Base-by-base conservation (phyloP, 2,888 invertebrate genomes). In the Habroteleia sp. region DNA sequence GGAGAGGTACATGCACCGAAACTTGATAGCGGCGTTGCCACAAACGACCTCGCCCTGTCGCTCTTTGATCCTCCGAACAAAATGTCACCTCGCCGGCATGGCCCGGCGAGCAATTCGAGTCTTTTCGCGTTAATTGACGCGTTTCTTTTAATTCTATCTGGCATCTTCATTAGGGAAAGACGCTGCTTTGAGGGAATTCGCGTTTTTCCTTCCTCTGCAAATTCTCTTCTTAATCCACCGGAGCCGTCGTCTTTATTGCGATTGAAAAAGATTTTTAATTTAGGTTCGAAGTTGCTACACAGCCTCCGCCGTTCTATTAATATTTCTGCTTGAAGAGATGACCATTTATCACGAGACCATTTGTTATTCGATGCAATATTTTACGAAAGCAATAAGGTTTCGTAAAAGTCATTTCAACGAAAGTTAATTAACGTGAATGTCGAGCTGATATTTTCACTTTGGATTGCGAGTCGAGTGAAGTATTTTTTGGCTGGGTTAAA, bases 71-170 rank as follows among this genome's bases (percentile, higher is more conserved):
- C n/a, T n/a, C n/a, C n/a, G n/a, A 54, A 65, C 54, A 54, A 52
- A 52, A 65, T 65, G 54, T 65, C 54, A 37, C 65, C 44, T 44
- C 37, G 41, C 65, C 52, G 54, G 52, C 54, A 65, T 52, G 33
- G 52, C n/a, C 63, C 42, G 37, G 54, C 65, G 54, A 65, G 62
- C 62, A 71, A 71, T 71, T 62, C 62, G 62, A 46, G 54, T 48
- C 37, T 46, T 54, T 72, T 63, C 48, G 27, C 35, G 56, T 56
- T 72, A 72, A 72, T 72, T 72, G 56, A 72, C 71, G 48, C 35
- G 14, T 37, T 56, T 3, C 48, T 68, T 68, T 68, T 58, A n/a
- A n/a, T n/a, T n/a, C 48, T 50, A 48, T 1, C 8, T 10, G 8
- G 29, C 31, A 25, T 33, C 46, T 68, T 50, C 29, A 13, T 14